Percentiles rank a stretch among this genome's conserved stretches.
phyloP scores from a whole-genome alignment of 2,797 vertebrate genomes.

The Taenioides sp. region DNA sequence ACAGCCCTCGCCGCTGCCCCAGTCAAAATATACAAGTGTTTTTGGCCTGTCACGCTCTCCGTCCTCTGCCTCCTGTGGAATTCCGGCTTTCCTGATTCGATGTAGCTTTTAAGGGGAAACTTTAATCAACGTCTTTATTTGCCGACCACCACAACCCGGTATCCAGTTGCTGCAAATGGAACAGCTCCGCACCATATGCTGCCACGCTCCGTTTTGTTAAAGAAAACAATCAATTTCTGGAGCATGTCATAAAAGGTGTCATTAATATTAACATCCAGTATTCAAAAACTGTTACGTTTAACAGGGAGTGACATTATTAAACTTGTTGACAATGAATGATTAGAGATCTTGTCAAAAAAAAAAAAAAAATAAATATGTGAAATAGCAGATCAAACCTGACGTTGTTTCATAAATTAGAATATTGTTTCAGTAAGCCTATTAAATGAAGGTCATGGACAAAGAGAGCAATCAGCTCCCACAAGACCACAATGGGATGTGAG shows the following conservation, averaged over 20 bases:
- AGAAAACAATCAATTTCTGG: constrained; percentile 53
- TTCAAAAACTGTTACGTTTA: constrained; percentile 34
- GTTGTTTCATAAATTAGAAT: constrained; percentile 21
- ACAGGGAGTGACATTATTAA: constrained; percentile 21
- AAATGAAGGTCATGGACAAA: constrained; percentile 5
- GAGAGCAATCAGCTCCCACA: neutral
- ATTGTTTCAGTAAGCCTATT: constrained; percentile 15
- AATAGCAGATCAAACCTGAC: constrained; percentile 19
- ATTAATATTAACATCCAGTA: constrained; percentile 42
- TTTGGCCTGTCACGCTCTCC: constrained; percentile 46
- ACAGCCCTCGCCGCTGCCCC: constrained; percentile 32
- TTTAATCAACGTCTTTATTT: constrained; percentile 71
- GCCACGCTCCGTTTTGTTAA: constrained; percentile 37
- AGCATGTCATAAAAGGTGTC: constrained; percentile 51
- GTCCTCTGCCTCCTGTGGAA: constrained; percentile 40
- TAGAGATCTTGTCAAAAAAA: constrained; percentile 21
- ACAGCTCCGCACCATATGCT: constrained; percentile 26
- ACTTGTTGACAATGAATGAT: constrained; percentile 17
- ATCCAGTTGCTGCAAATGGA: constrained; percentile 61
- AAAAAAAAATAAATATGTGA: constrained; percentile 11
- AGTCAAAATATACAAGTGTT: constrained; percentile 51
- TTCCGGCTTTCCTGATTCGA: constrained; percentile 45
- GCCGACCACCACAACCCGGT: constrained; percentile 52
- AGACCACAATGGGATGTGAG: neutral
- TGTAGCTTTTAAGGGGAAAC: constrained; percentile 56